These are phyloP conservation scores for Gymnocheta viridis DNA, from an alignment of 2,888 invertebrate genomes.

Conservation along the genomic window DNA sequence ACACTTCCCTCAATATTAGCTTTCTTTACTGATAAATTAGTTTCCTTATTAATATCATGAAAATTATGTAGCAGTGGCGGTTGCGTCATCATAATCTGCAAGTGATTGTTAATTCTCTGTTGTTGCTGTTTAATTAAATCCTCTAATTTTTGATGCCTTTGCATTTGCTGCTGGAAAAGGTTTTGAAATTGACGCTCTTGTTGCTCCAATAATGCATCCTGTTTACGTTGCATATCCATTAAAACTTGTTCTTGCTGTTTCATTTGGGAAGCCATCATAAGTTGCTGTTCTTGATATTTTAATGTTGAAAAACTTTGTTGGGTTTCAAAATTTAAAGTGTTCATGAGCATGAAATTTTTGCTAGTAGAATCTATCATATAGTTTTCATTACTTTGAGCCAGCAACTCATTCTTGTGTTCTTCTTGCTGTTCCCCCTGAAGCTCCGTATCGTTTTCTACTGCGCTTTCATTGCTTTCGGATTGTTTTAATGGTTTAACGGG, in stretches of 20 bases:
- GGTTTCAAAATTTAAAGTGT: conserved; percentile 76
- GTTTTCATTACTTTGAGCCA: neutral
- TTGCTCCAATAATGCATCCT: conserved; percentile 76
- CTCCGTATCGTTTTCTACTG: neutral
- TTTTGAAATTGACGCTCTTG: conserved; percentile 80
- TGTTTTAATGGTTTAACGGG: conserved; percentile 70
- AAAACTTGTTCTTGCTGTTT: conserved; percentile 79
- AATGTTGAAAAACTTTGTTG: conserved; percentile 76
- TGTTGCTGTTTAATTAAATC: conserved; percentile 80
- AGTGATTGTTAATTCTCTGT: conserved; percentile 80
- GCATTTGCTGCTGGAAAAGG: conserved; percentile 79
- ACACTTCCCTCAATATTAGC: neutral
- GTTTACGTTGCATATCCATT: conserved; percentile 80
- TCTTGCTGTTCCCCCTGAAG: neutral
- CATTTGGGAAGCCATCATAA: conserved; percentile 80
- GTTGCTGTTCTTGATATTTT: conserved; percentile 80
- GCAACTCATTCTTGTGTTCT: neutral
- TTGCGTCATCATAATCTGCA: conserved; percentile 80
- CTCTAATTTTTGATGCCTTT: conserved; percentile 80
- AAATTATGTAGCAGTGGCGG: conserved; percentile 68
- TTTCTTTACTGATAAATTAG: neutral
- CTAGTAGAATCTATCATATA: conserved; percentile 49
- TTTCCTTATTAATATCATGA: neutral
- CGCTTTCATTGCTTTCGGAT: conserved; percentile 59
- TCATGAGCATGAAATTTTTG: conserved; percentile 76